phyloP scores from a whole-genome alignment of 2,888 invertebrate species.

The Pilophorus perplexus region DNA sequence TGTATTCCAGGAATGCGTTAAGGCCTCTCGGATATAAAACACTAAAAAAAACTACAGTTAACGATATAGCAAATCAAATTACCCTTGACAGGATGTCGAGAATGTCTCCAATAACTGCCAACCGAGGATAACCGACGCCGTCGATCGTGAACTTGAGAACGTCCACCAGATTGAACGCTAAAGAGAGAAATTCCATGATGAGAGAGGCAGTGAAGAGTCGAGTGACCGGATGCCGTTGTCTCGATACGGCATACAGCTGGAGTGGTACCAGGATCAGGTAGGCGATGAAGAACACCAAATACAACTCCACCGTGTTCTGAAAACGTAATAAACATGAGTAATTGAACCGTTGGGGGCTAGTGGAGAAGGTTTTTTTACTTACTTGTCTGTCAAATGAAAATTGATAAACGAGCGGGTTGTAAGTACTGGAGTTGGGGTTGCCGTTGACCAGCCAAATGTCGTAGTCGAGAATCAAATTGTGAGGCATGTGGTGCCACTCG shows the following conservation, averaged over 20 bases:
- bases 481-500: constrained; percentile 76
- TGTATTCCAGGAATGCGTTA: too few species aligned
- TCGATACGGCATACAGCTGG: constrained; percentile 85
- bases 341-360: too few species aligned
- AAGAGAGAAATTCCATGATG: constrained; percentile 77
- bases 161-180: constrained; percentile 83
- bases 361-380: neutral
- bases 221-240: constrained; percentile 88
- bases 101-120: constrained; percentile 86
- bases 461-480: constrained; percentile 65
- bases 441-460: constrained; percentile 97
- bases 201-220: constrained; percentile 85
- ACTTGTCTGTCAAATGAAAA: constrained; percentile 90
- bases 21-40: too few species aligned
- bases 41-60: too few species aligned
- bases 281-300: constrained; percentile 80
- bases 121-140: constrained; percentile 78
- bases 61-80: too few species aligned
- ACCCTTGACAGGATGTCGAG: constrained; percentile 88
- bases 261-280: constrained; percentile 83
- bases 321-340: neutral
- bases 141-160: constrained; percentile 86
- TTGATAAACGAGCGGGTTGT: constrained; percentile 87
- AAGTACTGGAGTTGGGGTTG: constrained; percentile 82
- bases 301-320: constrained; percentile 84